These are phyloP conservation scores for Girardinus metallicus DNA, from an alignment of 2,797 vertebrate species.

Conservation along the genomic window DNA sequence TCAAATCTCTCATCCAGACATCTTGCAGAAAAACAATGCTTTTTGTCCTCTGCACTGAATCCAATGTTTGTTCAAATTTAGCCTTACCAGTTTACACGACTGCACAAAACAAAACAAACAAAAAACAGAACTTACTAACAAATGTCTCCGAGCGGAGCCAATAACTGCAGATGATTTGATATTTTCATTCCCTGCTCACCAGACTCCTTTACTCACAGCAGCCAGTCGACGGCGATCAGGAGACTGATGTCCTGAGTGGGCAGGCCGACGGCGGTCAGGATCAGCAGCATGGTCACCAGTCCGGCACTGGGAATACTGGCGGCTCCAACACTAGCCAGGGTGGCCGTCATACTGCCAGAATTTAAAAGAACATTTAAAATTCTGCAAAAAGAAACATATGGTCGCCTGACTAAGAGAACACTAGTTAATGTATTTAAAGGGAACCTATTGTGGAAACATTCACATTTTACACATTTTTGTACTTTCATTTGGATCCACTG, in stretches of 20 bases:
- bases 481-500: too few relatives aligned
- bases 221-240: slow-evolving; percentile 87
- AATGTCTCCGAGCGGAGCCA: neutral
- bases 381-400: neutral
- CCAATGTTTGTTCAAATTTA: neutral
- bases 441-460: too few relatives aligned
- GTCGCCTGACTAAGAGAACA: neutral
- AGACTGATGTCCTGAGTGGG: slow-evolving; percentile 84
- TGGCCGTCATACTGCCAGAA: slow-evolving; percentile 83
- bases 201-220: slow-evolving; percentile 82
- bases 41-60: neutral
- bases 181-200: slow-evolving; percentile 4
- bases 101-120: neutral
- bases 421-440: neutral
- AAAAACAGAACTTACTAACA: neutral
- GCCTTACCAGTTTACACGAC: neutral
- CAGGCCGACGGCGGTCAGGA: slow-evolving; percentile 84
- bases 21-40: neutral
- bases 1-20: neutral
- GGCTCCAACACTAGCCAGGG: slow-evolving; percentile 87
- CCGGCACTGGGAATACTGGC: slow-evolving; percentile 89
- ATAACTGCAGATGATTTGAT: neutral
- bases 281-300: slow-evolving; percentile 87
- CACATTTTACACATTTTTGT: too few relatives aligned
- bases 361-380: neutral